Percentiles rank a stretch among this genome's conserved stretches.
These are phyloP conservation scores for Lasiurus borealis DNA, from an alignment of 2,113 vertebrate species.

Conservation along the genomic window DNA sequence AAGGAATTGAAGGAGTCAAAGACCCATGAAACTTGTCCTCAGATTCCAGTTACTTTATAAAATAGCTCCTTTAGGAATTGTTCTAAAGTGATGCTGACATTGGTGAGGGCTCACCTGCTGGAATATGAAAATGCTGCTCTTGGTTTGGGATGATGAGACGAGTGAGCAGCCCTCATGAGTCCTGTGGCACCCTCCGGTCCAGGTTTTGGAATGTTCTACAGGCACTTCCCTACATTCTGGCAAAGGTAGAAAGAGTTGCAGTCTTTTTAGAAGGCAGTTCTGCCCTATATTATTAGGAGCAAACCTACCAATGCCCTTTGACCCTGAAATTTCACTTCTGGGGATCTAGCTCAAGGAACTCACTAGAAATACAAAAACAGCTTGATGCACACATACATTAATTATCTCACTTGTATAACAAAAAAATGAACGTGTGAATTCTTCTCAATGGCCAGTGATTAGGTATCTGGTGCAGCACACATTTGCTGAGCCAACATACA, in stretches of 20 bases:
- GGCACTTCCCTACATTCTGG: neutral
- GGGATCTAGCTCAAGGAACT: conserved; percentile 15
- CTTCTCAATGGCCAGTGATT: neutral
- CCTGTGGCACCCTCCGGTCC: neutral
- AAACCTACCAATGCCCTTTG: neutral
- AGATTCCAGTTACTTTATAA: neutral
- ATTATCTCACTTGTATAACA: conserved; percentile 15
- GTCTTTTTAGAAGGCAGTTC: neutral
- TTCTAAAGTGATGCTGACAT: neutral
- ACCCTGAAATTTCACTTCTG: neutral
- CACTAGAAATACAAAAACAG: conserved; percentile 2
- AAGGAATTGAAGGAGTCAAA: too few relatives aligned
- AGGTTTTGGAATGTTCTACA: neutral
- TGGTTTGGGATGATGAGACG: neutral
- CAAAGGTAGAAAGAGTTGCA: neutral
- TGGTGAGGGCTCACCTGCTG: neutral
- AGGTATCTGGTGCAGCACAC: neutral
- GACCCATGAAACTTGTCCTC: neutral
- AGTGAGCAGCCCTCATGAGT: neutral
- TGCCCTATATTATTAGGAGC: neutral
- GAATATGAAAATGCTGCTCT: neutral
- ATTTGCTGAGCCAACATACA: neutral
- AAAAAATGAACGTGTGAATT: neutral
- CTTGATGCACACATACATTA: neutral
- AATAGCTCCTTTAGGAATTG: neutral